Evolutionary conservation across 2,113 vertebrate genomes (phyloP).

Genomic region (Microcebus lehilahytsara): DNA sequence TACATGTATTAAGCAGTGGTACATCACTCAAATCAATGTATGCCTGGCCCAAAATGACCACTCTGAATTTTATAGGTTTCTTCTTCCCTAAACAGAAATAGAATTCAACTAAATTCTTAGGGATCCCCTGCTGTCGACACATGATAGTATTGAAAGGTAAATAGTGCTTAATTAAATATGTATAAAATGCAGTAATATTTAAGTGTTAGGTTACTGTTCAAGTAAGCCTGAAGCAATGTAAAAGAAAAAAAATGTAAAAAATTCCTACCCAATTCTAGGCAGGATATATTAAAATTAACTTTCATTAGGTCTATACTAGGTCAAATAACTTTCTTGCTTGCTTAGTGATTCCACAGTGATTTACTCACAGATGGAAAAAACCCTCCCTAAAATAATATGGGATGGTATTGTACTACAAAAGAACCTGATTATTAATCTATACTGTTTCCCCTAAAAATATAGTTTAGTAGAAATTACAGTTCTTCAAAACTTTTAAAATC

Average conservation of each 20-base stretch:
- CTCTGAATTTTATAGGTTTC: neutral
- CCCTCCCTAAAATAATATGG: neutral
- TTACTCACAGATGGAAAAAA: neutral
- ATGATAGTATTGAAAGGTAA: neutral
- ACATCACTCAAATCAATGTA: neutral
- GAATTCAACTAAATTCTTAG: neutral
- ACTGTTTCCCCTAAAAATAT: neutral
- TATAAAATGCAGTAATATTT: neutral
- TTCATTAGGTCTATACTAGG: neutral
- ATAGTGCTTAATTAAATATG: neutral
- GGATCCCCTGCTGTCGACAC: neutral
- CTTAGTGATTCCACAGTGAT: neutral
- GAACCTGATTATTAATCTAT: neutral
- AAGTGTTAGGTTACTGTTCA: neutral
- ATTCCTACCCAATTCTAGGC: neutral
- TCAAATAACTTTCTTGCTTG: neutral
- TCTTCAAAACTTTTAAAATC: slow-evolving; percentile 14
- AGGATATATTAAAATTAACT: neutral
- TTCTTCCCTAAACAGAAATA: neutral
- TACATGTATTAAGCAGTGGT: neutral
- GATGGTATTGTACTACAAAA: neutral
- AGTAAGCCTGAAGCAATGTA: neutral
- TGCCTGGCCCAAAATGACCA: neutral
- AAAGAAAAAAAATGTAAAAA: neutral
- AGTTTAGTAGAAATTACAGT: neutral